Conservation (phyloP, 2,888 invertebrate species). For the Apotomis turbidana region DNA sequence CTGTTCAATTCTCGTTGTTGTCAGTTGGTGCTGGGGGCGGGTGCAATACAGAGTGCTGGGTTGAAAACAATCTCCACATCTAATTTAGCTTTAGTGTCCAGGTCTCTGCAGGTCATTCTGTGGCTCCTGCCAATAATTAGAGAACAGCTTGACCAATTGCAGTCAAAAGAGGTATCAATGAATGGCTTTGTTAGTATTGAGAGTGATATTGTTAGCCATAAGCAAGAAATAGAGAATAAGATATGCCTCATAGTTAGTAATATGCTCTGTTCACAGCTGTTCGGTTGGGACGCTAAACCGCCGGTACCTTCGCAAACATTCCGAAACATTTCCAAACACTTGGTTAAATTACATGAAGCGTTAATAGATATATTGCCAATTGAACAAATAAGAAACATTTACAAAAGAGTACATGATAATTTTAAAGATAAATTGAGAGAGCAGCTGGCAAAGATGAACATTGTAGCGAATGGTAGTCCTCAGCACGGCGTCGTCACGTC, state of each 20-base stretch:
- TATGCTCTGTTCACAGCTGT: slow-evolving; percentile 91
- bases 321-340: slow-evolving; percentile 93
- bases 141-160: slow-evolving; percentile 86
- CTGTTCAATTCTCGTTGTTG: slow-evolving; percentile 95
- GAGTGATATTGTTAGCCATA: slow-evolving; percentile 93
- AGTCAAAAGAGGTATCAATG: slow-evolving; percentile 76
- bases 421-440: slow-evolving; percentile 94
- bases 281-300: slow-evolving; percentile 96
- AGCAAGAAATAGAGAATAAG: slow-evolving; percentile 96
- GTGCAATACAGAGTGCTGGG: slow-evolving; percentile 97
- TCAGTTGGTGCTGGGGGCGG: slow-evolving; percentile 97
- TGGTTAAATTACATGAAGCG: slow-evolving; percentile 96
- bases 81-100: slow-evolving; percentile 93
- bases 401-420: slow-evolving; percentile 90
- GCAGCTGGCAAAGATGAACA: slow-evolving; percentile 92
- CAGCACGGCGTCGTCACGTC: slow-evolving; percentile 97
- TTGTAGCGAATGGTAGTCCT: slow-evolving; percentile 97
- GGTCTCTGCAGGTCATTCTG: slow-evolving; percentile 91
- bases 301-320: slow-evolving; percentile 97
- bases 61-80: slow-evolving; percentile 97
- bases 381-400: slow-evolving; percentile 89
- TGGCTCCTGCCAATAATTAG: slow-evolving; percentile 91
- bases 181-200: slow-evolving; percentile 88
- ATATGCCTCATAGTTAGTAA: slow-evolving; percentile 95
- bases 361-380: slow-evolving; percentile 92